Base-by-base conservation (phyloP, 2,113 vertebrate species). In the Scytalopus superciliaris region DNA sequence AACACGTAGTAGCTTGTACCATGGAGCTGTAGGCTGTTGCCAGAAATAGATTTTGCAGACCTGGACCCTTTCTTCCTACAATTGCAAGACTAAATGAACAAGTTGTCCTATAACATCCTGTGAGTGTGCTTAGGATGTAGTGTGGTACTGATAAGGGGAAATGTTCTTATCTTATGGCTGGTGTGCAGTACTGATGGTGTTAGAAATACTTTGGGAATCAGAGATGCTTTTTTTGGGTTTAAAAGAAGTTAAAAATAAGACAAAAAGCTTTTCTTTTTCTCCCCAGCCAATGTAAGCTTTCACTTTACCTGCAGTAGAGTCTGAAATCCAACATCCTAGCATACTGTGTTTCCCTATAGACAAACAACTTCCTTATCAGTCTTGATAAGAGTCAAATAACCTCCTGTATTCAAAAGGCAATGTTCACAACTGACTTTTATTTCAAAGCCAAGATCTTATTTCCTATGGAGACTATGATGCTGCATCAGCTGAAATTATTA, bases 321-420 rank as follows among this genome's bases (percentile, higher is more conserved):
- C 82, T 90, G 70, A 90, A 96, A 90, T 94, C 25, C 67, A 75
- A 45, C 45, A 39, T 69, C 14, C 44, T 70, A 33, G n/a, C 49
- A 45, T 60, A 72, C 30, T 90, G 28, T 77, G 42, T 90, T 87
- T 90, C 47, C 72, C 52, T 90, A 16, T 24, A 68, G 84, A 22
- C 47, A 72, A 94, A 94, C 37, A 69, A 66, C 57, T 91, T 96
- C 84, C 81, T 95, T 95, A 84, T 44, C 22, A 4, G 84, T 73
- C 82, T 90, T 77, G 70, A 40, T 93, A 94, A 84, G 62, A 87
- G 74, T 64, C 30, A 60, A 84, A 93, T 76, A 92, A 84, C 57
- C 62, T 88, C 59, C 76, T 93, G 53, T 55, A 49, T 90, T 94
- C 44, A 90, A 87, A 91, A 93, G 35, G 53, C 72, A 67, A 17